Percentiles rank a stretch among this genome's conserved stretches.
Evolutionary conservation across 2,113 vertebrate species (phyloP).

Genomic region (Festucalex cinctus): DNA sequence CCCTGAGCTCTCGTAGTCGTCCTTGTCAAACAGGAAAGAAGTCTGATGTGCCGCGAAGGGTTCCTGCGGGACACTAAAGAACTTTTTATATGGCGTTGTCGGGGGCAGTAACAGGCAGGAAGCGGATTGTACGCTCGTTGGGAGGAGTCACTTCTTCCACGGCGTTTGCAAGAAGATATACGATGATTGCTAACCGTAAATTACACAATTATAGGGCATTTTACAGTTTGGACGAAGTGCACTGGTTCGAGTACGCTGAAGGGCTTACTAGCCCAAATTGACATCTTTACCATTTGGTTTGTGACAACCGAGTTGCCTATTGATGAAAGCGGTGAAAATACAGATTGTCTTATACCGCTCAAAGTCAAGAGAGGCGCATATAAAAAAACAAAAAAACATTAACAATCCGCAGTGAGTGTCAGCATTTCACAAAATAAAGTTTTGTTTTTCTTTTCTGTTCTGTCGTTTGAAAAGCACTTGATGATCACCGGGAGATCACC

Average conservation of each 20-base stretch:
- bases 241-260: background rate
- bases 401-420: background rate
- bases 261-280: background rate
- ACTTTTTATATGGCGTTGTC: constrained; percentile 12
- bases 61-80: constrained; percentile 12
- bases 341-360: background rate
- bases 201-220: constrained; percentile 5
- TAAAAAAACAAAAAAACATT: background rate
- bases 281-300: constrained; percentile 5
- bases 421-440: background rate
- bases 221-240: constrained; percentile 12
- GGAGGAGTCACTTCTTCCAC: constrained; percentile 13
- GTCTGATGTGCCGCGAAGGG: background rate
- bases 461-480: background rate
- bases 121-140: background rate
- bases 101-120: constrained; percentile 10
- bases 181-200: constrained; percentile 6
- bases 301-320: background rate
- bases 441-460: background rate
- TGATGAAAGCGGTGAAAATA: background rate
- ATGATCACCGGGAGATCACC: background rate
- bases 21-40: background rate
- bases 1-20: background rate
- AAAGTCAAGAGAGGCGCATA: background rate
- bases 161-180: constrained; percentile 8